phyloP scores from a whole-genome alignment of 1,140 invertebrate species.

The Drosophila varians region DNA sequence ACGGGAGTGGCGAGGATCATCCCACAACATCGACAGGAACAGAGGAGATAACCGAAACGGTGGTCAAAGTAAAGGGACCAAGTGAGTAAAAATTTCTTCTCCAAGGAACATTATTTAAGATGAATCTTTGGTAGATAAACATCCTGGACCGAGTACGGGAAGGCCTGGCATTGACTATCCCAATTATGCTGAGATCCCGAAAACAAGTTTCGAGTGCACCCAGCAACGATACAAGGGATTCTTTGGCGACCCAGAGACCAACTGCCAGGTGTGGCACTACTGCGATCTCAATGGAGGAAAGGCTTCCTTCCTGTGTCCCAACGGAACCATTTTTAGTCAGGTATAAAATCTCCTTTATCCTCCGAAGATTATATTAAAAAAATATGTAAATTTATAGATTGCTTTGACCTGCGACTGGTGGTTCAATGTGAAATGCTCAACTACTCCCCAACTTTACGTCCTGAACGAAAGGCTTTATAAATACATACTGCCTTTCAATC shows the following conservation, averaged over 20 bases:
- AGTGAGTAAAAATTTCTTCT: constrained; percentile 42
- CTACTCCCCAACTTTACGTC: constrained; percentile 92
- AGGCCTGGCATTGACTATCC: constrained; percentile 93
- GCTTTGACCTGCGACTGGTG: constrained; percentile 94
- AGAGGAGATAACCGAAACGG: constrained; percentile 23
- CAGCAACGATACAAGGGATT: constrained; percentile 94
- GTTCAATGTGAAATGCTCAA: constrained; percentile 94
- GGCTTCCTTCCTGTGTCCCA: constrained; percentile 95
- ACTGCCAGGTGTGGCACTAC: constrained; percentile 96
- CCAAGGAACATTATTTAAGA: background rate
- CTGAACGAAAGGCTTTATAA: constrained; percentile 94
- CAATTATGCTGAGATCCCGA: constrained; percentile 89
- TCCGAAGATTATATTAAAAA: background rate
- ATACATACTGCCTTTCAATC: constrained; percentile 92
- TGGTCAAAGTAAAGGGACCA: constrained; percentile 47
- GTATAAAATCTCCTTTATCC: constrained; percentile 80
- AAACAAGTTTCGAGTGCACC: constrained; percentile 92
- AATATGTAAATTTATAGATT: constrained; percentile 61
- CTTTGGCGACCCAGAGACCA: constrained; percentile 93
- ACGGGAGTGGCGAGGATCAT: constrained; percentile 30
- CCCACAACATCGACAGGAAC: constrained; percentile 3
- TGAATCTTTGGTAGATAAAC: constrained; percentile 52
- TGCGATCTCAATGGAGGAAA: constrained; percentile 96
- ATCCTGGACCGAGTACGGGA: constrained; percentile 86
- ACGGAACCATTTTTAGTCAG: constrained; percentile 96